Conservation (phyloP, 2,797 vertebrate genomes). For the Gambusia yucatana region DNA sequence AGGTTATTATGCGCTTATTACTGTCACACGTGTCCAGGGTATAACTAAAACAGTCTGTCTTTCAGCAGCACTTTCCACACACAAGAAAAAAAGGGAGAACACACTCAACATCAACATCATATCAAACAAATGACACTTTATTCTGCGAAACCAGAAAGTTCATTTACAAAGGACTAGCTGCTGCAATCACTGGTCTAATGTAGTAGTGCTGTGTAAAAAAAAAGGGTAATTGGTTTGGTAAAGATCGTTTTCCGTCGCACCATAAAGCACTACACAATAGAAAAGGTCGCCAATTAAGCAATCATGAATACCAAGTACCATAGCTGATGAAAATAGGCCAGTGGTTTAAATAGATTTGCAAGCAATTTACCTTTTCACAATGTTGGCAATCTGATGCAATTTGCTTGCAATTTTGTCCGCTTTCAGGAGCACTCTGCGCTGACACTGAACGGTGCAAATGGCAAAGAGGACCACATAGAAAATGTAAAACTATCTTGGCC, state of each 20-base stretch:
- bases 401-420: slow-evolving; percentile 99
- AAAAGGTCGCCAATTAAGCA: slow-evolving; percentile 99
- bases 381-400: slow-evolving; percentile 99
- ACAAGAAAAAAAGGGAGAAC: slow-evolving; percentile 64
- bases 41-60: slow-evolving; percentile 89
- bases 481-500: slow-evolving; percentile 99
- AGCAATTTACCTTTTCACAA: slow-evolving; percentile 99
- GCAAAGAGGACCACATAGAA: slow-evolving; percentile 98
- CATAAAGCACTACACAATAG: slow-evolving; percentile 99
- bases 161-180: slow-evolving; percentile 99
- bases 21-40: slow-evolving; percentile 83
- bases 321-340: slow-evolving; percentile 99
- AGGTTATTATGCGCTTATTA: slow-evolving; percentile 92
- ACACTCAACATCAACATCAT: slow-evolving; percentile 86
- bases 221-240: slow-evolving; percentile 99
- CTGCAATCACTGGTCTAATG: slow-evolving; percentile 99
- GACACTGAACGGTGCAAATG: slow-evolving; percentile 99
- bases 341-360: slow-evolving; percentile 99
- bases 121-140: slow-evolving; percentile 98
- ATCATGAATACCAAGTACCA: slow-evolving; percentile 99
- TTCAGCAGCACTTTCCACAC: slow-evolving; percentile 87
- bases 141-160: slow-evolving; percentile 99
- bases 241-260: slow-evolving; percentile 99
- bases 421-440: slow-evolving; percentile 99
- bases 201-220: slow-evolving; percentile 92